Base-by-base conservation (phyloP, 2,113 vertebrate species). In the Oreochromis aureus region DNA sequence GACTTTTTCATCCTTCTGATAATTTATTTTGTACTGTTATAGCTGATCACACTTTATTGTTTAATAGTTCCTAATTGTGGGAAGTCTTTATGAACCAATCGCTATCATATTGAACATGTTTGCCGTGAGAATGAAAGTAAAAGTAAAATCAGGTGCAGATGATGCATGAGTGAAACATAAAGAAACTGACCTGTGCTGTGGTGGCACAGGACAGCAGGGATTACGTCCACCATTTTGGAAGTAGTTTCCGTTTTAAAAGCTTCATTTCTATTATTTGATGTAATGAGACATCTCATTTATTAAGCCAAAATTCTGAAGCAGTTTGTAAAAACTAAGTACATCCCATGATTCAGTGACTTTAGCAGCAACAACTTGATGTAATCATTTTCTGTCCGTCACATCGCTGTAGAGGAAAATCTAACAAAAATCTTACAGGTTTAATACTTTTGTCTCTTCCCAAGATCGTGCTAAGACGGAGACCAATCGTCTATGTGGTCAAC, bases 401-500 rank as follows among this genome's bases (percentile, higher is more conserved):
- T 63, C 1, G 0, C 16, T 63, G 59, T 34, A 63, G 30, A 78
- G 76, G 19, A 80, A 80, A 54, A 48, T 41, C 0, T 24, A 8
- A 44, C n/a, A 41, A 24, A 69, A 22, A 22, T 0, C 19, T 39
- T 39, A 66, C 16, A 36, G 11, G 2, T 6, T 24, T 63, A 36
- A 61, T 63, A 63, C 10, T 6, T 51, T 9, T 80, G 8, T 82
- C 3, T 66, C 6, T 10, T 83, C 69, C 22, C 4, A 39, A 93
- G 93, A 4, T 92, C 13, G 16, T 87, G 63, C 15, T 93, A 2
- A 88, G 78, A 63, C 92, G 76, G 15, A 71, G 82, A 0, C 76
- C 86, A 7, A 94, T 81, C 1, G 58, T 95, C 16, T 97, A 97
- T 1, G 92, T 97, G 82, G 95, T 96, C 51, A 97, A 97, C 89